Evolutionary conservation across 2,888 invertebrate genomes (phyloP).

Genomic region (Microctonus brassicae): DNA sequence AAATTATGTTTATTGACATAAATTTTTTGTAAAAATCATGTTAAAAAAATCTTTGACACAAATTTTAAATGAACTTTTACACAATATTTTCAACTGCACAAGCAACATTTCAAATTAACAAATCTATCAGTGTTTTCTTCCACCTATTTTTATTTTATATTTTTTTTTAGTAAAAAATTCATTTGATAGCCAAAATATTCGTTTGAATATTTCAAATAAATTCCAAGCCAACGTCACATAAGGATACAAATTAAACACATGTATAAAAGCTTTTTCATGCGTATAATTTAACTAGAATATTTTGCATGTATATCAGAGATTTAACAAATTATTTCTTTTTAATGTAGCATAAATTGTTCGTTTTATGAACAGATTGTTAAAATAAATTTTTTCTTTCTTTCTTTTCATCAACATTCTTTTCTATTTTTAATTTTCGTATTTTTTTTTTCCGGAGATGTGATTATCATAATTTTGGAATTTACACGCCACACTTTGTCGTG

Average conservation of each 20-base stretch:
- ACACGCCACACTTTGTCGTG: slow-evolving; percentile 20
- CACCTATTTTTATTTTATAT: not conserved
- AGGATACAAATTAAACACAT: no score
- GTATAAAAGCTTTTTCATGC: no score
- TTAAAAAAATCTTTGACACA: no score
- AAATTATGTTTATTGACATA: no score
- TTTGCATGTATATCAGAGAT: not conserved
- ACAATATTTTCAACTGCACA: no score
- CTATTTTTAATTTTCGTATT: not conserved
- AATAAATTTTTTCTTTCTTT: not conserved
- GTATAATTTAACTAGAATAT: no score
- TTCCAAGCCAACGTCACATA: no score
- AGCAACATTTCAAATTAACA: no score
- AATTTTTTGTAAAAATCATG: no score
- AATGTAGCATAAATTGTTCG: not conserved
- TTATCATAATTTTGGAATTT: slow-evolving; percentile 31
- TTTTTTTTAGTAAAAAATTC: not conserved
- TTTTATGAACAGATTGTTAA: not conserved
- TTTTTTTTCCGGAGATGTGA: not conserved
- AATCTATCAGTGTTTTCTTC: not conserved
- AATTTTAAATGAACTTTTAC: no score
- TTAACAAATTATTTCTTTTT: not conserved
- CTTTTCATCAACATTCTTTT: not conserved
- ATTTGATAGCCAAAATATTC: slow-evolving; percentile 16
- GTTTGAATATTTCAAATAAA: not conserved